A percentile compares a stretch with the other conserved stretches of the same genome.
These are phyloP conservation scores for Propithecus coquereli DNA, from an alignment of 2,113 vertebrate species.

Conservation along the genomic window DNA sequence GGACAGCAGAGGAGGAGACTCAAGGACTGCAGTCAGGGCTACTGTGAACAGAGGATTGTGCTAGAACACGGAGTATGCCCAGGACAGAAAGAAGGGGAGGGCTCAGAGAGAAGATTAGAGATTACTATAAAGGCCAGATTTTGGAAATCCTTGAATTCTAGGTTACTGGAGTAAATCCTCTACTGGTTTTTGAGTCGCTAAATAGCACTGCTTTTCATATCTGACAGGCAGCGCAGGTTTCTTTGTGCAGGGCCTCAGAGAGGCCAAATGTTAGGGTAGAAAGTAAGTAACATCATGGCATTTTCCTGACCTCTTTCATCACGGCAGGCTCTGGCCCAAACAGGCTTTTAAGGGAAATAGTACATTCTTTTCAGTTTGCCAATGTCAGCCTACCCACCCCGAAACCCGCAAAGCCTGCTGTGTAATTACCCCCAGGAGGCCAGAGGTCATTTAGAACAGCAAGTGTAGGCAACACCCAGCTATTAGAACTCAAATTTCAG, in stretches of 20 bases:
- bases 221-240: not conserved
- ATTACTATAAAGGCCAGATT: not conserved
- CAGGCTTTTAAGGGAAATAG: slow-evolving; percentile 44
- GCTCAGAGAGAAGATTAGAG: not conserved
- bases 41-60: not conserved
- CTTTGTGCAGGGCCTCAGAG: not conserved
- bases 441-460: slow-evolving; percentile 39
- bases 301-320: slow-evolving; percentile 47
- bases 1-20: not conserved
- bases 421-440: slow-evolving; percentile 44
- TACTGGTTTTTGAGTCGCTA: not conserved
- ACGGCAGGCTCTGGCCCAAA: slow-evolving; percentile 14
- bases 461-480: slow-evolving; percentile 51
- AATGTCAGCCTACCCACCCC: not conserved
- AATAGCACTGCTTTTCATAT: not conserved
- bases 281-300: not conserved
- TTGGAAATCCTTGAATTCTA: not conserved
- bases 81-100: not conserved
- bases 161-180: not conserved
- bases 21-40: not conserved
- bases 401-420: not conserved
- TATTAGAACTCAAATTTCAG: slow-evolving; percentile 53
- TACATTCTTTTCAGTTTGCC: slow-evolving; percentile 13
- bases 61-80: not conserved
- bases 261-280: not conserved